Conservation (phyloP, 2,888 invertebrate genomes). For the Papilio elwesi region DNA sequence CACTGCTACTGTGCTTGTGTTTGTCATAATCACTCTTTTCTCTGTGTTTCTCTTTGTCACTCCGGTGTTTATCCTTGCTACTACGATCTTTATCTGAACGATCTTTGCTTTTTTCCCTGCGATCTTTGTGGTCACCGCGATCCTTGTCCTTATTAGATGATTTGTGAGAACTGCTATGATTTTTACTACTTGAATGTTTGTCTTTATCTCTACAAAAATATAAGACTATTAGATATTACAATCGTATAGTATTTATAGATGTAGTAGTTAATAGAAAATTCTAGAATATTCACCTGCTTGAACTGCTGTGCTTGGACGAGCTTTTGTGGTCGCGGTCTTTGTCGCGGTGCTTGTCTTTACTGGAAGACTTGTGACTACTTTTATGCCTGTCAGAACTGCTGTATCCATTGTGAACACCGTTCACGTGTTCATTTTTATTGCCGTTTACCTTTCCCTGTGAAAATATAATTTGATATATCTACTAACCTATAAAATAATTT, state of each 20-base stretch:
- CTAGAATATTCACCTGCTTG: slow-evolving; percentile 79
- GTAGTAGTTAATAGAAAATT: slow-evolving; percentile 56
- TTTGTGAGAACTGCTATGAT: slow-evolving; percentile 83
- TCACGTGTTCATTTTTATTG: slow-evolving; percentile 86
- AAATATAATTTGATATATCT: slow-evolving; percentile 44
- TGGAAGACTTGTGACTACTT: slow-evolving; percentile 87
- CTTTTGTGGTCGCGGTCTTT: slow-evolving; percentile 86
- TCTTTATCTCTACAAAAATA: slow-evolving; percentile 78
- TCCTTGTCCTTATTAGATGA: slow-evolving; percentile 79
- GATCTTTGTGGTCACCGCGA: slow-evolving; percentile 62
- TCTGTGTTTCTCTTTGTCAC: slow-evolving; percentile 64
- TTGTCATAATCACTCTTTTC: slow-evolving; percentile 55
- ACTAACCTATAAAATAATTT: slow-evolving; percentile 31
- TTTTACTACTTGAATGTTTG: slow-evolving; percentile 81
- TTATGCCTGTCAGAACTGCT: slow-evolving; percentile 81
- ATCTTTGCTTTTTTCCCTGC: slow-evolving; percentile 75
- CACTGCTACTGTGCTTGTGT: slow-evolving; percentile 55
- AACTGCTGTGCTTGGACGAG: slow-evolving; percentile 78
- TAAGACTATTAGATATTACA: slow-evolving; percentile 23
- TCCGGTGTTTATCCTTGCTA: slow-evolving; percentile 68
- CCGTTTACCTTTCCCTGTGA: slow-evolving; percentile 82
- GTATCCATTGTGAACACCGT: slow-evolving; percentile 93
- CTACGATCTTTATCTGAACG: slow-evolving; percentile 58
- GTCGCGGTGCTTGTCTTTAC: slow-evolving; percentile 88
- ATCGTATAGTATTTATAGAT: not conserved